Conservation (phyloP, 1,140 invertebrate genomes). For the Steinernema khuongi region DNA sequence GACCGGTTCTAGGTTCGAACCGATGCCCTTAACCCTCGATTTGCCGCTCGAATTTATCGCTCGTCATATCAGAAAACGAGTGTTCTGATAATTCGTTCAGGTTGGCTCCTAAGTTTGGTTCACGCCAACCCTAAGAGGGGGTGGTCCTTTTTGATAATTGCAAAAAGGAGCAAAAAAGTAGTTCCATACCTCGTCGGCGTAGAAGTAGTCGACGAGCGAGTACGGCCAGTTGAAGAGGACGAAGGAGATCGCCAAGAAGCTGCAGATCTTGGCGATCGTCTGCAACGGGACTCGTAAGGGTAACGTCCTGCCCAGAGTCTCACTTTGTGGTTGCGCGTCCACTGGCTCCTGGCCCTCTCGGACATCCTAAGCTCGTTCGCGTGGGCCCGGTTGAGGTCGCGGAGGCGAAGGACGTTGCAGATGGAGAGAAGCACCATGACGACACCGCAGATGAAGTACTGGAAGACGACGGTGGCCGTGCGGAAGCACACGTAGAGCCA, state of each 20-base stretch:
- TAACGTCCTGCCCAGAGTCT: too few relatives aligned
- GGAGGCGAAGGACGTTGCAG: not conserved
- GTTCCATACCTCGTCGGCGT: slow-evolving; percentile 6
- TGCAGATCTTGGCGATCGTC: slow-evolving; percentile 10
- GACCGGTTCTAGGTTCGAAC: too few relatives aligned
- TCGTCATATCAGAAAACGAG: too few relatives aligned
- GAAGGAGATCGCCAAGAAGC: not conserved
- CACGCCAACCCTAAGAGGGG: too few relatives aligned
- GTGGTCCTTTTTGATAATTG: too few relatives aligned
- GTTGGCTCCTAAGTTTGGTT: too few relatives aligned
- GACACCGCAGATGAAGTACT: not conserved
- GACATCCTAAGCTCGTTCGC: slow-evolving; percentile 5
- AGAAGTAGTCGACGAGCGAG: not conserved
- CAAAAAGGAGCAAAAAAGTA: too few relatives aligned
- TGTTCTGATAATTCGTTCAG: too few relatives aligned
- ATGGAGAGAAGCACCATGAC: not conserved
- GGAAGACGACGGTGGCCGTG: not conserved
- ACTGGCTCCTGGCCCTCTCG: not conserved
- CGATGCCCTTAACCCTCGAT: too few relatives aligned
- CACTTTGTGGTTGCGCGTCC: not conserved
- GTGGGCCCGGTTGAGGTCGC: not conserved
- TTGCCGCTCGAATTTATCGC: too few relatives aligned
- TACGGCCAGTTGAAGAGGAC: not conserved
- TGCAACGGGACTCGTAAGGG: too few relatives aligned
- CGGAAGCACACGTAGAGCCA: not conserved